Evolutionary conservation across 1,140 invertebrate genomes (phyloP).

Genomic region (Drosophila pachea): DNA sequence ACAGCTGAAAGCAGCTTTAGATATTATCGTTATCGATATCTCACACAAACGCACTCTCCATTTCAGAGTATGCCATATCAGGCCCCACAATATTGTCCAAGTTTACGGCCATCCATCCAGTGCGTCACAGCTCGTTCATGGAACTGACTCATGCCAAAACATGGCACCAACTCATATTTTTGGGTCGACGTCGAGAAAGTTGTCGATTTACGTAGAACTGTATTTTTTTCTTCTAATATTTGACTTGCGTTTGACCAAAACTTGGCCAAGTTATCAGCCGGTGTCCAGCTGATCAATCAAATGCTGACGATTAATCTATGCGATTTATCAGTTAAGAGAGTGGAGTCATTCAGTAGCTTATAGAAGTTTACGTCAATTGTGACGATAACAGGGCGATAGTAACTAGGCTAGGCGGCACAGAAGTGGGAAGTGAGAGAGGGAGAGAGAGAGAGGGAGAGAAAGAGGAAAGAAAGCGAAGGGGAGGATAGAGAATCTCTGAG

Average conservation of each 20-base stretch:
- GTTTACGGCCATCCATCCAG: not conserved
- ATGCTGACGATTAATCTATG: constrained; percentile 6
- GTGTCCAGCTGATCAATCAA: too few relatives aligned
- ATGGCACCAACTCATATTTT: not conserved
- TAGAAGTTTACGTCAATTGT: constrained; percentile 3
- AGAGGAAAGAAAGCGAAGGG: not conserved
- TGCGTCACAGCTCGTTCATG: constrained; percentile 22
- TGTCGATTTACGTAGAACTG: too few relatives aligned
- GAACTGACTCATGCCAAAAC: constrained; percentile 17
- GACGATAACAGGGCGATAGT: constrained; percentile 9
- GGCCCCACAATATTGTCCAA: too few relatives aligned
- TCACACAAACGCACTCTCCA: too few relatives aligned
- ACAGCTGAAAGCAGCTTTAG: too few relatives aligned
- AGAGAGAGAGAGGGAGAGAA: not conserved
- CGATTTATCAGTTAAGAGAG: constrained; percentile 1
- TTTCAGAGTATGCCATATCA: too few relatives aligned
- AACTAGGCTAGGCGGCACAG: not conserved
- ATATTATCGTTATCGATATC: too few relatives aligned
- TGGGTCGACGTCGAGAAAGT: too few relatives aligned
- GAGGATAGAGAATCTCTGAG: not conserved
- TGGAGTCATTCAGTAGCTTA: not conserved
- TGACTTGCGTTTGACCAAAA: too few relatives aligned
- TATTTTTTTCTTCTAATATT: too few relatives aligned
- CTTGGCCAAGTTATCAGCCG: too few relatives aligned
- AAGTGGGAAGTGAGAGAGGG: not conserved